Evolutionary conservation across 1,140 invertebrate genomes (phyloP).

Genomic region (Saccostrea cuccullata): DNA sequence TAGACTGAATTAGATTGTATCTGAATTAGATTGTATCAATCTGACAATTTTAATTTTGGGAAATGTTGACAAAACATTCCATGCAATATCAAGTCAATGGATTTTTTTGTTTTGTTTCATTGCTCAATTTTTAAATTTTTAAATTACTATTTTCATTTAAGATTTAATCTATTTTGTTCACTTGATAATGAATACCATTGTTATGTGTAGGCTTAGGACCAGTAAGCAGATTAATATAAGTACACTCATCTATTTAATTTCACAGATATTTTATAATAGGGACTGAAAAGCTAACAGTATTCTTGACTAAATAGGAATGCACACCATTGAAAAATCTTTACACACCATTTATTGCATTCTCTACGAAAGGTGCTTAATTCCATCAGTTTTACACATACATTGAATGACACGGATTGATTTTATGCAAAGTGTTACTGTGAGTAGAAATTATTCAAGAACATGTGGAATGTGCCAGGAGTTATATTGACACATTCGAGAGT

Average conservation of each 20-base stretch:
- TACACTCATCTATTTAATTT: constrained; percentile 15
- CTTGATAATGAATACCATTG: neutral
- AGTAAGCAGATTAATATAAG: constrained; percentile 8
- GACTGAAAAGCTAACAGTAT: constrained; percentile 15
- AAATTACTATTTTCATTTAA: neutral
- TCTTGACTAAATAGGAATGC: constrained; percentile 11
- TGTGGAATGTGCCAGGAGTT: neutral
- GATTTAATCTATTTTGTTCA: neutral
- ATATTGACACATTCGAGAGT: no score
- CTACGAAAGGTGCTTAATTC: neutral
- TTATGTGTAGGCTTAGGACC: neutral
- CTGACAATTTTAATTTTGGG: neutral
- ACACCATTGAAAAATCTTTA: neutral
- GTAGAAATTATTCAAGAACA: neutral
- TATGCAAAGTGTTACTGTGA: neutral
- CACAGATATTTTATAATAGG: constrained; percentile 15
- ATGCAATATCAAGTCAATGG: neutral
- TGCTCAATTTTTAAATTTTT: neutral
- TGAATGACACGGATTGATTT: constrained; percentile 7
- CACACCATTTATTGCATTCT: constrained; percentile 9
- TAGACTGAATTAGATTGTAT: no score
- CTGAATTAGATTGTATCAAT: neutral
- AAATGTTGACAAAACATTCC: neutral
- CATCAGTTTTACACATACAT: neutral
- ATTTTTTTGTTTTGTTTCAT: neutral